Conservation (phyloP, 2,888 invertebrate species). For the Teleiodes luculella region DNA sequence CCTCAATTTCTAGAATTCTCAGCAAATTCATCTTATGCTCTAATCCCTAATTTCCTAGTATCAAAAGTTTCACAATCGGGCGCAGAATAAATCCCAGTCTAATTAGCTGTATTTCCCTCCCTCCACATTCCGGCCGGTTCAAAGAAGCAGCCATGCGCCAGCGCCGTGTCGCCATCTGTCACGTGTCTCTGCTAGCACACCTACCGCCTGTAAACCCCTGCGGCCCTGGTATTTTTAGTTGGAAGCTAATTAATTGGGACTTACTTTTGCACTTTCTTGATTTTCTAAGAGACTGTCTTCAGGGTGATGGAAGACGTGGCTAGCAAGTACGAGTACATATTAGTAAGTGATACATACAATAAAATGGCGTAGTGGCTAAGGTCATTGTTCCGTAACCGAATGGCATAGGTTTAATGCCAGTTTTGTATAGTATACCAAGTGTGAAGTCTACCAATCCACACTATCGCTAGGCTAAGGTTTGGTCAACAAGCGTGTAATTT, state of each 20-base stretch:
- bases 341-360: too few species aligned
- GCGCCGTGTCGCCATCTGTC: conserved; percentile 71
- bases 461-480: too few species aligned
- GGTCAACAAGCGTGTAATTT: too few species aligned
- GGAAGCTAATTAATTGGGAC: conserved; percentile 59
- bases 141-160: conserved; percentile 56
- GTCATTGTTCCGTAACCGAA: too few species aligned
- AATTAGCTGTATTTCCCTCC: conserved; percentile 60
- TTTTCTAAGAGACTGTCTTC: background rate
- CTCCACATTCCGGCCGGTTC: conserved; percentile 48
- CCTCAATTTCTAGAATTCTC: background rate
- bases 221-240: conserved; percentile 57
- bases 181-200: conserved; percentile 55
- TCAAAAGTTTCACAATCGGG: background rate
- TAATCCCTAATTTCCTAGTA: conserved; percentile 2
- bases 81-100: conserved; percentile 57
- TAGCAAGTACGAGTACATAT: too few species aligned
- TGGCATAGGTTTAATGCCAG: too few species aligned
- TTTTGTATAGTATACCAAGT: too few species aligned
- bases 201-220: conserved; percentile 43
- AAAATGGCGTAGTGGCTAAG: too few species aligned
- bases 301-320: background rate
- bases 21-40: background rate
- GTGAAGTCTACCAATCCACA: too few species aligned
- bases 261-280: conserved; percentile 17